These are phyloP conservation scores for Phyllotis vaccarum DNA, from an alignment of 2,797 vertebrate species.

Conservation along the genomic window DNA sequence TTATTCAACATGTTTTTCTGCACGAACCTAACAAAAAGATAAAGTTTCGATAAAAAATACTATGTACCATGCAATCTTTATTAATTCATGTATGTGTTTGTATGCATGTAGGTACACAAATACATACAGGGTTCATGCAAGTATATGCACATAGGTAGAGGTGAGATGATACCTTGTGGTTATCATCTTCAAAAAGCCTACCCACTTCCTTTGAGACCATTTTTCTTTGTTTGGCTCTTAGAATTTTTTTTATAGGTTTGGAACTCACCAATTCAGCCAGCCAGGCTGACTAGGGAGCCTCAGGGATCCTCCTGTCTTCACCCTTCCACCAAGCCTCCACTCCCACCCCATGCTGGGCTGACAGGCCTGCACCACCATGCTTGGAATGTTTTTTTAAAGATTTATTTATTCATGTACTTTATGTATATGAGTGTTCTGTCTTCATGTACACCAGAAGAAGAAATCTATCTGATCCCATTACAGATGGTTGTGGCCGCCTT, in stretches of 20 bases:
- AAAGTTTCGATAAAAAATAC: not conserved
- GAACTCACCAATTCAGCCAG: not conserved
- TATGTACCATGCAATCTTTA: not conserved
- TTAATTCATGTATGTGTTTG: not conserved
- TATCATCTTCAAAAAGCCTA: not conserved
- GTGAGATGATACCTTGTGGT: not conserved
- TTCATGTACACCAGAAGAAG: too few species aligned
- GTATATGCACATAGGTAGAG: not conserved
- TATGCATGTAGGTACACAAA: not conserved
- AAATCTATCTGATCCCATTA: too few species aligned
- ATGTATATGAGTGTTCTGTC: too few species aligned
- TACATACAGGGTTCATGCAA: not conserved
- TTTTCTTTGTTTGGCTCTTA: not conserved
- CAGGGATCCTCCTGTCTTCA: too few species aligned
- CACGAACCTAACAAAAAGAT: not conserved
- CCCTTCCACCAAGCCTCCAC: too few species aligned
- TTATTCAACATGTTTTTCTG: not conserved
- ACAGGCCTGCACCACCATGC: not conserved
- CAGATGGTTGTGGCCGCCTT: too few species aligned
- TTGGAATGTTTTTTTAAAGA: not conserved
- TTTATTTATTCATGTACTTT: too few species aligned
- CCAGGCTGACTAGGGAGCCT: not conserved
- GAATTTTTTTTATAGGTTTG: not conserved
- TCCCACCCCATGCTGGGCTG: not conserved
- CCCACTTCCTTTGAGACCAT: not conserved